Evolutionary conservation across 2,888 invertebrate species (phyloP), one percentile per base, ranked within the genome.

Genomic region (Gnatocerus cornutus): DNA sequence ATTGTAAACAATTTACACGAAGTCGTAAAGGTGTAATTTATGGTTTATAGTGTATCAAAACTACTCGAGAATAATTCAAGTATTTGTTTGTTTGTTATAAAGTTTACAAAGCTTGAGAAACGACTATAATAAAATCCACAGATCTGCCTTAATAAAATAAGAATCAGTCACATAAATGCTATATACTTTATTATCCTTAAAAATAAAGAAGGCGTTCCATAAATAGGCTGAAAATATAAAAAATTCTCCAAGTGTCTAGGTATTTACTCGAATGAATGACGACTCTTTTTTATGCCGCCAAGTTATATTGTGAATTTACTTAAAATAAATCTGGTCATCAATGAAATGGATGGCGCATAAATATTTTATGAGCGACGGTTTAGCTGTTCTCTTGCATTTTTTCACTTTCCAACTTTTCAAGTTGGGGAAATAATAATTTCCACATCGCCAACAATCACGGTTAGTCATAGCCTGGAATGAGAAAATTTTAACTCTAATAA

Each of bases 241-340:
- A 80, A 80, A 71, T 65, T 29, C 58, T 74, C 76, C 76, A 71
- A 79, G 79, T 79, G 79, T 74, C 76, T 80, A 79, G 78, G 81
- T 82, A 82, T 82, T 81, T 82, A 81, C 80, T 76, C 81, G 81
- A 80, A 79, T 80, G 81, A 80, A 78, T 77, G 78, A 80, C 81
- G 79, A 79, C 79, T 77, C 68, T 72, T 81, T 81, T 82, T 81
- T 82, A 80, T 81, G 79, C 76, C 71, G 74, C 27, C 55, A 71
- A 67, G 63, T 71, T 67, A 63, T 62, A 66, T 43, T 52, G 67
- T 53, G 68, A 71, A 71, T 71, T 71, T 71, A 74, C 77, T 78
- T 77, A 78, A 78, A 79, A 81, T 82, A 82, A 81, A 82, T 82
- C 82, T 82, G 77, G 78, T 78, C 79, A 78, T 77, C 80, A 79